These are phyloP conservation scores for Batillaria attramentaria DNA, from an alignment of 1,140 invertebrate genomes.

Conservation along the genomic window DNA sequence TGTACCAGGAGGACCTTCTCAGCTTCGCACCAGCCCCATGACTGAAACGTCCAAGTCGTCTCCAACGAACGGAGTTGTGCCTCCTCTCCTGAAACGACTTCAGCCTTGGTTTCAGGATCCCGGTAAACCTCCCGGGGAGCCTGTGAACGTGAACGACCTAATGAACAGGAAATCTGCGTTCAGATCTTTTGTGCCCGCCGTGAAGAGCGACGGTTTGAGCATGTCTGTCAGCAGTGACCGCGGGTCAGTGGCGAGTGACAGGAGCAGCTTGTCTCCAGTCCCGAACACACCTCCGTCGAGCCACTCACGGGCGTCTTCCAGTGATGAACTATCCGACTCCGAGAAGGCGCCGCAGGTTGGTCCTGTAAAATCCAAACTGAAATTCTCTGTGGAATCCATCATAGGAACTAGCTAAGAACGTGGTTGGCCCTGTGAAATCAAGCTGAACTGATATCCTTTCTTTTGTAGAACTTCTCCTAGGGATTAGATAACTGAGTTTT, in stretches of 20 bases:
- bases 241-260: not conserved
- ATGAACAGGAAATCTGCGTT: not conserved
- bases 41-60: too few species aligned
- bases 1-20: not conserved
- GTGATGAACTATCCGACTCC: conserved; percentile 18
- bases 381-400: conserved; percentile 51
- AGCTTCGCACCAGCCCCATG: not conserved
- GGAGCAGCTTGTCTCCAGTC: not conserved
- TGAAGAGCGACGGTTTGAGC: not conserved
- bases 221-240: not conserved
- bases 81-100: too few species aligned
- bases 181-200: not conserved
- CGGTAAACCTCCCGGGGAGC: too few species aligned
- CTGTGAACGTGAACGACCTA: not conserved
- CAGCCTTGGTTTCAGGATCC: not conserved
- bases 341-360: not conserved
- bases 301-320: not conserved
- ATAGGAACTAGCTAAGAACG: conserved; percentile 30
- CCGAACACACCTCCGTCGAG: conserved; percentile 6
- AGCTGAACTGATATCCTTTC: not conserved
- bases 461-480: not conserved
- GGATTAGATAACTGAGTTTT: not conserved
- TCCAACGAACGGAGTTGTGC: not conserved
- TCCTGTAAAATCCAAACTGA: conserved; percentile 24
- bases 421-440: not conserved